Evolutionary conservation across 1,140 invertebrate species (phyloP), one percentile per base, ranked within the genome.

Genomic region (Vanessa atalanta): DNA sequence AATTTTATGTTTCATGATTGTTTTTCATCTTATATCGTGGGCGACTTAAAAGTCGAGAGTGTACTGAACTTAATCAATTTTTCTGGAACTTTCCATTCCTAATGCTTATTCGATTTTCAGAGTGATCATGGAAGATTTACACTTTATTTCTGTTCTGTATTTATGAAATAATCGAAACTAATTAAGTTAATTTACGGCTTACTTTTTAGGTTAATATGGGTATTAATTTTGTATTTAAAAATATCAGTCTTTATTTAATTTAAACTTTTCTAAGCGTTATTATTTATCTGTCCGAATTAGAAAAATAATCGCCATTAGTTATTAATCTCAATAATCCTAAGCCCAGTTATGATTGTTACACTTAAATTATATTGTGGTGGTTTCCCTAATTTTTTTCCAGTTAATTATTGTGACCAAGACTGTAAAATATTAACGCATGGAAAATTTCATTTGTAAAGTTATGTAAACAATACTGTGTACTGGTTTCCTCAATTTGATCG

Each of bases 401-500:
- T 43, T 60, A n/a, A 31, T 61, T 8, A 2, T 37, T 37, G 57
- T 37, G 57, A 31, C 13, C 11, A 37, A 37, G 1, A n/a, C 0
- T 48, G 16, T 23, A 60, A 60, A 63, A 70, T 23, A 31, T 15
- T n/a, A 61, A 70, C 68, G 57, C 20, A n/a, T 55, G 37, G 68
- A 70, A 69, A 70, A 50, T 70, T 70, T 63, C 57, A 57, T 57
- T 70, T 61, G 61, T 57, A 43, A 67, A 73, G 43, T 31, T 68
- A 51, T 73, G 23, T 67, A 67, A 75, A 75, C 68, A 75, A 71
- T 55, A 50, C 14, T 70, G 47, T 71, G 73, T 75, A 68, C 74
- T 78, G 74, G 71, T 77, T 81, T 79, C 72, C 72, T 73, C 80
- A 80, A 78, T 82, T 76, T 68, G 72, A 78, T 80, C 72, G 74